Percentiles rank a stretch among this genome's conserved stretches.
Evolutionary conservation across 2,888 invertebrate species (phyloP).

Genomic region (Lithodes maja): DNA sequence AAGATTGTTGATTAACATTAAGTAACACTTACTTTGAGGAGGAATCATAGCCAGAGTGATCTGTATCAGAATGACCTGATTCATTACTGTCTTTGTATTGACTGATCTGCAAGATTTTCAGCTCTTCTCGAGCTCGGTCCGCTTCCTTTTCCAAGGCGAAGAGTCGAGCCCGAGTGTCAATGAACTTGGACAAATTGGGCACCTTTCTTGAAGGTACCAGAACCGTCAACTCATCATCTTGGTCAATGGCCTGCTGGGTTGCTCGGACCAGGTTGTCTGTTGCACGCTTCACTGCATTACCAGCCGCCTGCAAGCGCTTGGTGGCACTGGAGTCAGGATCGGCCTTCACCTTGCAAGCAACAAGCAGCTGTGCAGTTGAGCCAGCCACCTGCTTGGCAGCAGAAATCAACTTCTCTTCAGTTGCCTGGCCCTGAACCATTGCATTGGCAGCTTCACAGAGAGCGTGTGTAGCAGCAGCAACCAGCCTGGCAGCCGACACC

Average conservation of each 20-base stretch:
- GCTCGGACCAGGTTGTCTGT: slow-evolving; percentile 97
- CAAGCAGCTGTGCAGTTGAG: slow-evolving; percentile 96
- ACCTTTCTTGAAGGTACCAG: slow-evolving; percentile 95
- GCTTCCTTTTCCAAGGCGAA: slow-evolving; percentile 87
- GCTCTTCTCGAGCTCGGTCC: slow-evolving; percentile 91
- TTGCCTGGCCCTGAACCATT: slow-evolving; percentile 91
- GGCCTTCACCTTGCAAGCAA: slow-evolving; percentile 99
- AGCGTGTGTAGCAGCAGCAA: slow-evolving; percentile 98
- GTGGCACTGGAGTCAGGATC: slow-evolving; percentile 97
- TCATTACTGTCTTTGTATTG: slow-evolving; percentile 83
- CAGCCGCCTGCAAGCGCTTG: slow-evolving; percentile 85
- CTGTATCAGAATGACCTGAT: slow-evolving; percentile 72
- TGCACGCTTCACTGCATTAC: slow-evolving; percentile 97
- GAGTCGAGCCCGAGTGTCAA: slow-evolving; percentile 87
- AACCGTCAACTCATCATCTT: slow-evolving; percentile 92
- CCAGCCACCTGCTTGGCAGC: slow-evolving; percentile 94
- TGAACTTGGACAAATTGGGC: slow-evolving; percentile 97
- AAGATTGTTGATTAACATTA: too few species aligned
- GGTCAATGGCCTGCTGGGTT: slow-evolving; percentile 92
- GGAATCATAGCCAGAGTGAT: slow-evolving; percentile 78
- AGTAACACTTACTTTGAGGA: slow-evolving; percentile 72
- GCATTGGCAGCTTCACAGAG: slow-evolving; percentile 98
- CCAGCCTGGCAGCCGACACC: slow-evolving; percentile 94
- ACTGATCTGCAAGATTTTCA: slow-evolving; percentile 94
- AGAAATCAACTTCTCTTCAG: slow-evolving; percentile 96